These are phyloP conservation scores for Psephotus haematonotus DNA, from an alignment of 2,113 vertebrate species.

Conservation along the genomic window DNA sequence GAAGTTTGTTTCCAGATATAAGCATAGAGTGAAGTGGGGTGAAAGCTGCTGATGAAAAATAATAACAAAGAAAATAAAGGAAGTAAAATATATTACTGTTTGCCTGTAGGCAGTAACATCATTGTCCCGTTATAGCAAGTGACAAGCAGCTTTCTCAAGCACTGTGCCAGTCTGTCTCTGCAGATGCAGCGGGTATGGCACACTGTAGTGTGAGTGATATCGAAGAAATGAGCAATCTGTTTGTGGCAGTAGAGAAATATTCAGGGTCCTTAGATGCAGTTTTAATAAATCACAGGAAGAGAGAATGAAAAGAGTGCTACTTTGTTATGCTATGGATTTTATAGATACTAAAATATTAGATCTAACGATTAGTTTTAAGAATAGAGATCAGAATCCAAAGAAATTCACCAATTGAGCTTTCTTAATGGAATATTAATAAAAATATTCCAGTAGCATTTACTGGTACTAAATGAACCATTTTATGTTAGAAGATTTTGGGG, in stretches of 20 bases:
- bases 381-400: not conserved
- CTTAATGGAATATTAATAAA: not conserved
- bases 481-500: no score
- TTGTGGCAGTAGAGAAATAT: slow-evolving; percentile 15
- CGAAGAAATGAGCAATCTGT: slow-evolving; percentile 48
- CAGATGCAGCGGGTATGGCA: not conserved
- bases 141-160: slow-evolving; percentile 40
- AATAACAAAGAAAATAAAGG: not conserved
- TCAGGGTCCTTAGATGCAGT: not conserved
- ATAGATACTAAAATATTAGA: not conserved
- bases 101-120: slow-evolving; percentile 8
- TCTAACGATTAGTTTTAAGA: not conserved
- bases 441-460: not conserved
- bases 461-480: not conserved
- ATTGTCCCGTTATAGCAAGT: slow-evolving; percentile 4
- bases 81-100: not conserved
- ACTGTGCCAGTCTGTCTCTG: not conserved
- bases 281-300: slow-evolving; percentile 7
- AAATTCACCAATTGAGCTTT: not conserved
- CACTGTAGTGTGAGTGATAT: slow-evolving; percentile 44
- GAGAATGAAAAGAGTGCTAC: not conserved
- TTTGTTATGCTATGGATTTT: not conserved
- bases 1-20: not conserved
- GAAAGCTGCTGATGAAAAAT: not conserved
- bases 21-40: not conserved